Base-by-base conservation (phyloP, 2,888 invertebrate species). In the Tetropium fuscum region DNA sequence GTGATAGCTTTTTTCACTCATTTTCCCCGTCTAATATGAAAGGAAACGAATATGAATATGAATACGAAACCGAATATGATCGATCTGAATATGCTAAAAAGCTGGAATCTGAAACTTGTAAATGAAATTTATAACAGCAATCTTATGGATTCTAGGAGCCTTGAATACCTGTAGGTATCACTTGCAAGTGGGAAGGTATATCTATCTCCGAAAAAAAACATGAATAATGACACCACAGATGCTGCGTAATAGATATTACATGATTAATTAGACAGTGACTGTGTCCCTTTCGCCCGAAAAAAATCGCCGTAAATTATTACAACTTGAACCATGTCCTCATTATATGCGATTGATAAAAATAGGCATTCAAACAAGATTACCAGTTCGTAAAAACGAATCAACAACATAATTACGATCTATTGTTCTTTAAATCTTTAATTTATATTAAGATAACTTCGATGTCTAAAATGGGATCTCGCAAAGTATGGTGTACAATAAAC, bases 401-500 rank as follows among this genome's bases (percentile, higher is more conserved):
- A 44, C 44, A 44, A 19, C 11, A 11, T 36, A 48, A 48, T 48
- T 48, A 30, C n/a, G 27, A 18, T 40, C 51, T 40, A 51, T 51
- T 51, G 51, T 51, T 51, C 40, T 40, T 19, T 15, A 40, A 51
- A 51, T 51, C 40, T 40, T 16, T 51, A 40, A 51, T 51, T 51
- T 40, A 51, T 36, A 22, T 48, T 48, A 48, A 48, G 48, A 48
- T 48, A 36, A 41, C 19, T 34, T 20, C 15, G 40, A 51, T 15
- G 51, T 51, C 51, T 51, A 40, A 45, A 40, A 51, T 40, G 16
- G 51, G 25, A 51, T 51, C 51, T 40, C 40, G 18, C 19, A 51
- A 51, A 40, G 51, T 51, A 51, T 30, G 16, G n/a, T 40, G 27
- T 51, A 40, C 27, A 51, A 51, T 51, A 51, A 51, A 51, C 51